Conservation (phyloP, 2,888 invertebrate species). For the Patella ulyssiponensis region DNA sequence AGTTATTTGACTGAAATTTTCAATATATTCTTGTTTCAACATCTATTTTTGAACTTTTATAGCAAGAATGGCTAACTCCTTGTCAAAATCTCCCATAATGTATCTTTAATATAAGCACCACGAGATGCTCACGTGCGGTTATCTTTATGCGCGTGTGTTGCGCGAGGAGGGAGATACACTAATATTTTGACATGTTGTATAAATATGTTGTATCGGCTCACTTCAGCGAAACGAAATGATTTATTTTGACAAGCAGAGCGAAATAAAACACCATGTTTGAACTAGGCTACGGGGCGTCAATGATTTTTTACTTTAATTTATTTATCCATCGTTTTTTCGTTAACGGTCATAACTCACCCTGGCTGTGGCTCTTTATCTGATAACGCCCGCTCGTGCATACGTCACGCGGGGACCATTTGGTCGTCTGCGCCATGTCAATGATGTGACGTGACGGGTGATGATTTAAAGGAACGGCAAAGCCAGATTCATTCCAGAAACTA, state of each 20-base stretch:
- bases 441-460: no score
- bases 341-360: neutral
- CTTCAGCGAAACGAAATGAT: slow-evolving; percentile 7
- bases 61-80: no score
- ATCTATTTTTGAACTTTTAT: no score
- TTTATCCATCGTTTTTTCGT: neutral
- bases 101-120: no score
- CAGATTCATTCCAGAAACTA: no score
- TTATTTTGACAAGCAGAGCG: slow-evolving; percentile 4
- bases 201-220: neutral
- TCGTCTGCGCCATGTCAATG: neutral
- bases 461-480: no score
- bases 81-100: no score
- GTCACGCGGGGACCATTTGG: neutral
- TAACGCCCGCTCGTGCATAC: slow-evolving; percentile 6
- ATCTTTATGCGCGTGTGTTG: neutral
- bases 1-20: no score
- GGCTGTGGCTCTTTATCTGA: neutral
- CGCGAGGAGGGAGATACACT: neutral
- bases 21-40: no score
- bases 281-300: neutral
- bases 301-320: neutral
- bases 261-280: slow-evolving; percentile 2
- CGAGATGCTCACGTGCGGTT: neutral
- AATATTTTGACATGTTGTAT: slow-evolving; percentile 1